A percentile compares a stretch with the other conserved stretches of the same genome.
Conservation (phyloP, 2,113 vertebrate genomes). For the Pholis gunnellus region DNA sequence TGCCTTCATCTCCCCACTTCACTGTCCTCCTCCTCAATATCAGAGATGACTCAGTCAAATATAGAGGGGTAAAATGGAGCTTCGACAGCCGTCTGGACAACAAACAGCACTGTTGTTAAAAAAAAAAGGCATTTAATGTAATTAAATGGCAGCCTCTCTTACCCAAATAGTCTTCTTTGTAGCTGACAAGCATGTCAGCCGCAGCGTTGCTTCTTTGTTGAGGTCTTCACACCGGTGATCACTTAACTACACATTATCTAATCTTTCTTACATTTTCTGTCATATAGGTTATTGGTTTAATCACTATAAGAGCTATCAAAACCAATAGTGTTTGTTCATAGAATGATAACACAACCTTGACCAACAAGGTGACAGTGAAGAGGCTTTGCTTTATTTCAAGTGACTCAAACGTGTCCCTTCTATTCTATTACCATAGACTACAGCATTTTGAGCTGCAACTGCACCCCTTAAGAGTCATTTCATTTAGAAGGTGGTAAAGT, state of each 20-base stretch:
- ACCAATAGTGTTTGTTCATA: background rate
- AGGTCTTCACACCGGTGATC: background rate
- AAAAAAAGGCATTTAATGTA: slow-evolving; percentile 16
- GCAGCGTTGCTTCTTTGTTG: background rate
- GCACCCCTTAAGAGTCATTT: background rate
- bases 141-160: slow-evolving; percentile 37
- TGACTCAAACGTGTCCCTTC: background rate
- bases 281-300: background rate
- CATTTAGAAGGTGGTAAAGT: background rate
- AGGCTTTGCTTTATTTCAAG: background rate
- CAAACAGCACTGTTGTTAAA: slow-evolving; percentile 12
- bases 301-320: background rate
- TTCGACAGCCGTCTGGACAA: slow-evolving; percentile 40
- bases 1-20: slow-evolving; percentile 18
- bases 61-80: slow-evolving; percentile 34
- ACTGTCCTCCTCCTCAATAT: slow-evolving; percentile 31
- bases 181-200: background rate
- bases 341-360: background rate
- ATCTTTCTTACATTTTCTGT: background rate
- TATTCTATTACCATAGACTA: background rate
- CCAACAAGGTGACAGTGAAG: background rate
- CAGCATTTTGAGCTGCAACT: background rate
- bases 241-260: background rate
- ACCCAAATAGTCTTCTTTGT: background rate
- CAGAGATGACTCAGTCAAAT: slow-evolving; percentile 38